A percentile compares a stretch with the other conserved stretches of the same genome.
phyloP scores from a whole-genome alignment of 2,113 vertebrate species.

The Pseudorhombus dupliciocellatus region DNA sequence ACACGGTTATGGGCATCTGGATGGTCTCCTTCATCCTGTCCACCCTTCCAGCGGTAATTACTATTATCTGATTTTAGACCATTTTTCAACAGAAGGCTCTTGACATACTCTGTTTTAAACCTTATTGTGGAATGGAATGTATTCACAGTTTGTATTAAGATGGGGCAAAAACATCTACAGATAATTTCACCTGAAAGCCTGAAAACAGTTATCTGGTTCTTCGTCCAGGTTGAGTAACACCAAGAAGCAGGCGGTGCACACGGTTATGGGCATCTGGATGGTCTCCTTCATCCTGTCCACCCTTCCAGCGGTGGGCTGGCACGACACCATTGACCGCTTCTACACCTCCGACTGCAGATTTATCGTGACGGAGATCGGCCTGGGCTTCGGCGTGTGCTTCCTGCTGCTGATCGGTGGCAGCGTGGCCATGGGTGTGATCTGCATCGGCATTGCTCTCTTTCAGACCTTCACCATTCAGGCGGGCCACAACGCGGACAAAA shows the following conservation, averaged over 20 bases:
- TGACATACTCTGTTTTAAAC: no score
- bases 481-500: slow-evolving; percentile 81
- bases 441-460: slow-evolving; percentile 90
- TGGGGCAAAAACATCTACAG: not conserved
- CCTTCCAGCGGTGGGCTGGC: slow-evolving; percentile 93
- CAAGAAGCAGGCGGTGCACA: slow-evolving; percentile 94
- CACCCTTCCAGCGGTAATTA: slow-evolving; percentile 91
- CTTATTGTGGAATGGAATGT: no score
- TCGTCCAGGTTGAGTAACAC: slow-evolving; percentile 89
- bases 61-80: no score
- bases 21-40: slow-evolving; percentile 95
- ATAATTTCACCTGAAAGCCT: not conserved
- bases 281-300: slow-evolving; percentile 94
- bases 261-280: slow-evolving; percentile 97
- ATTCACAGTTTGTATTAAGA: no score
- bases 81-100: no score
- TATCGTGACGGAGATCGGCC: slow-evolving; percentile 92
- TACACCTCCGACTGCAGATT: slow-evolving; percentile 91
- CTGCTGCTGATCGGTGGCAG: slow-evolving; percentile 91
- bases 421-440: slow-evolving; percentile 88
- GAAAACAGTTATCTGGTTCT: slow-evolving; percentile 16
- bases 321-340: slow-evolving; percentile 90
- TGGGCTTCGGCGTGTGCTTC: slow-evolving; percentile 94
- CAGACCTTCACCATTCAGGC: slow-evolving; percentile 87
- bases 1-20: slow-evolving; percentile 96